phyloP scores from a whole-genome alignment of 1,140 invertebrate genomes.

The Drosophila ironensis region DNA sequence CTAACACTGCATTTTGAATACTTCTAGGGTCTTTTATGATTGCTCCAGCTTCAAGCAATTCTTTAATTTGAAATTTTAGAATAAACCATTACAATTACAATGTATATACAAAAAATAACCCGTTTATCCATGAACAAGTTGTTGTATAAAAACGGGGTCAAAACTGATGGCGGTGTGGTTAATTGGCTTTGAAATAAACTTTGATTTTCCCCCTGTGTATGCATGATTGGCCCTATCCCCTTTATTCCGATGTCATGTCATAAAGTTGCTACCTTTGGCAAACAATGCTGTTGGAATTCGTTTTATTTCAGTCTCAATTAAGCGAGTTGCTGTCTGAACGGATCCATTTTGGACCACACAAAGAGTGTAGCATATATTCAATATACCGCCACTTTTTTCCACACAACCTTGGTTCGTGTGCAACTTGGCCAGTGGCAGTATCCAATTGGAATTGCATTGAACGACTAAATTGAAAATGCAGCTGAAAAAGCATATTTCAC shows the following conservation, averaged over 20 bases:
- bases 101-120: too few species aligned
- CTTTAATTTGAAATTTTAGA: too few species aligned
- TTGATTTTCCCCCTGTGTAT: background rate
- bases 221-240: background rate
- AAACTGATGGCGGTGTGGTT: background rate
- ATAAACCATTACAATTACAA: background rate
- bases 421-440: constrained; percentile 59
- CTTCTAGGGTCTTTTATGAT: too few species aligned
- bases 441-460: constrained; percentile 77
- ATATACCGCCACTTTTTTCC: background rate
- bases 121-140: too few species aligned
- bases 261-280: background rate
- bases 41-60: too few species aligned
- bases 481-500: constrained; percentile 78
- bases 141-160: too few species aligned
- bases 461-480: constrained; percentile 74
- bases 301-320: constrained; percentile 46
- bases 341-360: constrained; percentile 24
- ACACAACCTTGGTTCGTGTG: constrained; percentile 17
- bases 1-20: too few species aligned
- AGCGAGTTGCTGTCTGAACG: constrained; percentile 29
- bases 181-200: background rate
- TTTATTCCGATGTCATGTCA: constrained; percentile 36
- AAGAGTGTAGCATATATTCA: background rate
- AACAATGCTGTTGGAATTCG: constrained; percentile 37